Percentiles rank a stretch among this genome's conserved stretches.
phyloP scores from a whole-genome alignment of 2,113 vertebrate species.

The Archocentrus centrarchus region DNA sequence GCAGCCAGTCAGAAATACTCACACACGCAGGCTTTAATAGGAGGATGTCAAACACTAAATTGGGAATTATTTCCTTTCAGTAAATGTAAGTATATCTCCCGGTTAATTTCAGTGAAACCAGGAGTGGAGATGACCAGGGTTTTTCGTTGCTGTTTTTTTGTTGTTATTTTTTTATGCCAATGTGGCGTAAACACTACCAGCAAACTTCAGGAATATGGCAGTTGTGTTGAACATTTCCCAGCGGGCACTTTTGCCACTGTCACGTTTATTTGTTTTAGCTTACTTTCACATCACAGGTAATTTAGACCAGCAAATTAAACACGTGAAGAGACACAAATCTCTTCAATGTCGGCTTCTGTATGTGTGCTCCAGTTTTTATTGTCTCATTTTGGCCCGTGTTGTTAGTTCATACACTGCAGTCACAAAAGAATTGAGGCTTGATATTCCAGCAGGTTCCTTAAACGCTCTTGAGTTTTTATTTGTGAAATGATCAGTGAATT shows the following conservation, averaged over 20 bases:
- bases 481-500: conserved; percentile 15
- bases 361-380: conserved; percentile 1
- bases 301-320: conserved; percentile 75
- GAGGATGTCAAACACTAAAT: conserved; percentile 23
- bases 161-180: not conserved
- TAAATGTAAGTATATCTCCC: conserved; percentile 46
- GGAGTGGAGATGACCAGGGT: conserved; percentile 21
- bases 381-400: conserved; percentile 14
- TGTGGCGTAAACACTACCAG: conserved; percentile 66
- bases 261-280: conserved; percentile 58
- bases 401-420: not conserved
- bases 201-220: conserved; percentile 53
- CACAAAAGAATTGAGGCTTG: conserved; percentile 29
- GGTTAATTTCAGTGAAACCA: conserved; percentile 52
- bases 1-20: conserved; percentile 35
- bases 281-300: conserved; percentile 70
- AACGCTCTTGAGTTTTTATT: conserved; percentile 24
- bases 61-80: conserved; percentile 31
- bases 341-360: not conserved
- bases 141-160: conserved; percentile 23
- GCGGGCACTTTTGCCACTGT: conserved; percentile 27
- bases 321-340: conserved; percentile 57
- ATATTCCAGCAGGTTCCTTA: not conserved
- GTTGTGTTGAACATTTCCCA: conserved; percentile 64
- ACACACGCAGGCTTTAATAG: conserved; percentile 1